Conservation (phyloP, 1,140 invertebrate genomes). For the Pachypeltis micranthus region DNA sequence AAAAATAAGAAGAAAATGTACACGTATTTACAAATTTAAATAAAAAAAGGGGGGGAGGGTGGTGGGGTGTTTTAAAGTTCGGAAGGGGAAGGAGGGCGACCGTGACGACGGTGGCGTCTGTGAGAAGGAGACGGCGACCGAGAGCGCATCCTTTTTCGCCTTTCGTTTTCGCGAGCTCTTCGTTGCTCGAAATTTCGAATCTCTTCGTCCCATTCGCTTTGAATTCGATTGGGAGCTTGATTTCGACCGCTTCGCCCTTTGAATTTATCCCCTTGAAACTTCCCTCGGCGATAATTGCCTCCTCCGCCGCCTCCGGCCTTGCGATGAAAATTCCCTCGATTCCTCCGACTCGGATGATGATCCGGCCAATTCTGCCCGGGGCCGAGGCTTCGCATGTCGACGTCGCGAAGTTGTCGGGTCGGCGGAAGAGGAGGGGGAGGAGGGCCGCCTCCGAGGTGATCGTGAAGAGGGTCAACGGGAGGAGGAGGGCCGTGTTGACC, state of each 20-base stretch:
- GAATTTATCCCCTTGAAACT: slow-evolving; percentile 15
- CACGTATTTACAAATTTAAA: neutral
- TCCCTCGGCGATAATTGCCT: no score
- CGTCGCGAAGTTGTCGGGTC: neutral
- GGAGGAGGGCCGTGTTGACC: neutral
- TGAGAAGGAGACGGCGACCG: slow-evolving; percentile 1
- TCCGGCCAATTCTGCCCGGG: no score
- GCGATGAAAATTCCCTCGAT: slow-evolving; percentile 10
- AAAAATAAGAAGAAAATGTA: neutral
- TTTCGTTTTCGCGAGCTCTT: slow-evolving; percentile 12
- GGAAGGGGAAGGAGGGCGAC: neutral
- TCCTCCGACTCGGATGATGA: no score
- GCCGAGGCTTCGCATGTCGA: neutral
- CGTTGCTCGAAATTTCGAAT: slow-evolving; percentile 26
- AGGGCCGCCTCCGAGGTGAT: no score
- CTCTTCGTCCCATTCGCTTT: slow-evolving; percentile 26
- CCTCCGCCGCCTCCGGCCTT: neutral
- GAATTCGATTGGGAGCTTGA: slow-evolving; percentile 13
- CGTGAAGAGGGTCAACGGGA: no score
- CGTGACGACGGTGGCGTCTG: neutral
- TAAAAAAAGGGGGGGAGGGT: neutral
- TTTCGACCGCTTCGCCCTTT: no score
- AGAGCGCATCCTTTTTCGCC: slow-evolving; percentile 14
- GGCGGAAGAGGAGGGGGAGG: no score
- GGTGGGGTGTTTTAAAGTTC: neutral